Base-by-base conservation (phyloP, 2,797 vertebrate species). In the Helarctos malayanus region DNA sequence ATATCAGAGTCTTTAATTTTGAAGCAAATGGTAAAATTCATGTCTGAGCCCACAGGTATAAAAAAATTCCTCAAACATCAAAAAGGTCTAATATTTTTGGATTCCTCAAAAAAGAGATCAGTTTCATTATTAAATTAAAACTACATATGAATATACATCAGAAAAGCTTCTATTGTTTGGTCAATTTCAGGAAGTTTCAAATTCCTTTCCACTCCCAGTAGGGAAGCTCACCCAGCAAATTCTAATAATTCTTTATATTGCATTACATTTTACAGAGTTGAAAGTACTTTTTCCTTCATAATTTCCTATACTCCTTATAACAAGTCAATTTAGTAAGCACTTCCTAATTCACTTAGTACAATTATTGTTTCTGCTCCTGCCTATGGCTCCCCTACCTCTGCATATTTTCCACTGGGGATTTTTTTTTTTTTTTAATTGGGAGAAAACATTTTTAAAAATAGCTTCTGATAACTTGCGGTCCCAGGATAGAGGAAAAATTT, bases 171-270 rank as follows among this genome's bases (percentile, higher is more conserved):
- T 88, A n/a, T 19, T 52, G 27, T 61, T 59, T 93, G 45, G 15
- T 82, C 41, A 75, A 2, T 82, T 94, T 92, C 38, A 83, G 49
- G 32, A 97, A 96, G 16, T 63, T 85, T 96, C 38, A 91, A 91
- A 95, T 96, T 95, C 15, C 47, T 95, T 82, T 81, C 27, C 16
- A 52, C 18, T 95, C 21, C 32, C 8, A 29, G 7, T 57, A 63
- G 11, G n/a, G 23, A 96, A 90, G 32, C 14, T 90, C 23, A 57
- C 8, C 5, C 25, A 41, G 45, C 3, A 87, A 91, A 80, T 84
- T 76, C 56, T n/a, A 85, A 63, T 49, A 47, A 83, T 38, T 41
- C 23, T 79, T 82, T 85, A 80, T 71, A 49, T 85, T 97, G 65
- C 73, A 45, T 68, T 79, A 54, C 0, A 25, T 69, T 81, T 78